A percentile compares a stretch with the other conserved stretches of the same genome.
Conservation (phyloP, 2,888 invertebrate species). For the Platynereis dumerilii region DNA sequence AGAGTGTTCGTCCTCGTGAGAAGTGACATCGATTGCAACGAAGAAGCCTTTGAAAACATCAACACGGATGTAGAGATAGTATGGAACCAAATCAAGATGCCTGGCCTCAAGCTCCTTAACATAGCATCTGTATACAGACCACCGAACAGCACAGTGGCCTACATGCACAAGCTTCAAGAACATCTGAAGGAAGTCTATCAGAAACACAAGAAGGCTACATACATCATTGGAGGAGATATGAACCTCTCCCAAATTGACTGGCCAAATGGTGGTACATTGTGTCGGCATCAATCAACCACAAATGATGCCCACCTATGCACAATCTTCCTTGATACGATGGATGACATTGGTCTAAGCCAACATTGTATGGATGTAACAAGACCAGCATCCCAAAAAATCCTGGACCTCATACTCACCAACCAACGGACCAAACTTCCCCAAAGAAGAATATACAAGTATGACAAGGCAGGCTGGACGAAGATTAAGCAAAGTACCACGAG, state of each 20-base stretch:
- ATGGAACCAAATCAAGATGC: slow-evolving; percentile 2
- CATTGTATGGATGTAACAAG: not conserved
- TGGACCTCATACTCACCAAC: slow-evolving; percentile 3
- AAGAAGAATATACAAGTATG: not conserved
- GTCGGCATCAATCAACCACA: not conserved
- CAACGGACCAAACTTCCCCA: not conserved
- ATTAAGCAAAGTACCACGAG: not conserved
- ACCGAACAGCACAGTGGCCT: not conserved
- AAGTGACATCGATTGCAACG: slow-evolving; percentile 2
- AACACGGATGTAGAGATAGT: not conserved
- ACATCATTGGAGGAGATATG: not conserved
- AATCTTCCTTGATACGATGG: not conserved
- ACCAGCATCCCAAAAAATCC: not conserved
- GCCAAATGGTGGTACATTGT: not conserved
- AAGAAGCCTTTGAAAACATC: not conserved
- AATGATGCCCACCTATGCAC: not conserved
- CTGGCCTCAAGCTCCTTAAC: not conserved
- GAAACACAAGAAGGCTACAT: not conserved
- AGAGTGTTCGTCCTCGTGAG: slow-evolving; percentile 3
- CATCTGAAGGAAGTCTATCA: not conserved
- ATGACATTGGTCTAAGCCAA: not conserved
- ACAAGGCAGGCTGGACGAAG: not conserved
- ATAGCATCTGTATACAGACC: slow-evolving; percentile 1
- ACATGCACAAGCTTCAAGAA: not conserved
- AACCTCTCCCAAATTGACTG: not conserved